These are phyloP conservation scores for Lithobius niger DNA, from an alignment of 1,140 invertebrate species.

Conservation along the genomic window DNA sequence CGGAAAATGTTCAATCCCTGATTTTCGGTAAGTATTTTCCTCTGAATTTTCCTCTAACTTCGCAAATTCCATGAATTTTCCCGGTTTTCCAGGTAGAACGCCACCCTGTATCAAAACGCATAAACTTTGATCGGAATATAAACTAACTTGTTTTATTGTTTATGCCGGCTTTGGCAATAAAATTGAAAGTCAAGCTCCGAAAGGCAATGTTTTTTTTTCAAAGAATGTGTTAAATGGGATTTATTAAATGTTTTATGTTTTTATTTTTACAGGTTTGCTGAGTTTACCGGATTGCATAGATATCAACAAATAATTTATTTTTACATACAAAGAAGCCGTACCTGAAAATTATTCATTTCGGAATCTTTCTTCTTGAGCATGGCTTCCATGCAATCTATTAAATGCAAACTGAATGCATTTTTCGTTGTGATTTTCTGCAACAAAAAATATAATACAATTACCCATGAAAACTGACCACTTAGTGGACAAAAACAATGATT, in stretches of 20 bases:
- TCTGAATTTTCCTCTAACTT: no score
- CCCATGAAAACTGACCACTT: conserved; percentile 10
- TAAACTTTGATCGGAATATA: no score
- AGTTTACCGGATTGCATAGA: not conserved
- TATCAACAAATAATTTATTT: not conserved
- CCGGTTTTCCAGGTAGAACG: no score
- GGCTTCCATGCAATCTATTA: conserved; percentile 66
- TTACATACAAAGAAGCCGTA: conserved; percentile 17
- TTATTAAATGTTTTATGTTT: not conserved
- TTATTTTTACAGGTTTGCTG: not conserved
- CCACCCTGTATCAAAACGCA: no score
- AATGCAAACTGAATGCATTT: conserved; percentile 67
- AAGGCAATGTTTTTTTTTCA: not conserved
- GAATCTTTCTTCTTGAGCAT: conserved; percentile 49
- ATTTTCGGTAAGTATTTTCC: no score
- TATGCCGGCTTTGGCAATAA: no score
- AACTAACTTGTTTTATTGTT: no score
- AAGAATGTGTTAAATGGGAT: conserved; percentile 1
- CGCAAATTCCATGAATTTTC: no score
- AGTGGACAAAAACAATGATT: no score
- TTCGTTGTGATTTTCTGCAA: conserved; percentile 64
- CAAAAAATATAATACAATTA: conserved; percentile 14
- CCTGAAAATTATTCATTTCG: conserved; percentile 49
- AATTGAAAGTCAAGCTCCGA: no score
- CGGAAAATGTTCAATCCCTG: no score